phyloP scores from a whole-genome alignment of 2,888 invertebrate species.

The Stenurella melanura region DNA sequence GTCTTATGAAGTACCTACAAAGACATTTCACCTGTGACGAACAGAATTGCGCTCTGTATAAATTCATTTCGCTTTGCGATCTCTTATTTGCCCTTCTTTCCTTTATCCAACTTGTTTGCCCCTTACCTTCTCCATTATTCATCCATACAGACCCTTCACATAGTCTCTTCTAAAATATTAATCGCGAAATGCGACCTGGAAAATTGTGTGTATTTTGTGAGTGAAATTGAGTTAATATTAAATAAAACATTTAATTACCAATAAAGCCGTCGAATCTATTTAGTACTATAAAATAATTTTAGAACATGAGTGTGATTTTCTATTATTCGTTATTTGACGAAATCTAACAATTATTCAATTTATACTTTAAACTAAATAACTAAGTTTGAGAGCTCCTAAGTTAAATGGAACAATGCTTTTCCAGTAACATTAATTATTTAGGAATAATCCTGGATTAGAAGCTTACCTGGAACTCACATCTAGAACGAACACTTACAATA shows the following conservation, averaged over 20 bases:
- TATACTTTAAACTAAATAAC: too few relatives aligned
- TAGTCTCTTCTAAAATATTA: conserved; percentile 29
- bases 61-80: background rate
- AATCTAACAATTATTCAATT: too few relatives aligned
- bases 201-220: conserved; percentile 12
- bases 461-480: too few relatives aligned
- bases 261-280: background rate
- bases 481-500: too few relatives aligned
- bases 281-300: background rate
- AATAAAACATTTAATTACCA: conserved; percentile 23
- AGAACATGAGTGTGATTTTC: too few relatives aligned
- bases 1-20: background rate
- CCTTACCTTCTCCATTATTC: conserved; percentile 34
- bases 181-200: conserved; percentile 15
- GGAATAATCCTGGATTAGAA: too few relatives aligned
- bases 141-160: conserved; percentile 15
- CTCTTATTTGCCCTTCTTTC: conserved; percentile 25
- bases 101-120: conserved; percentile 23
- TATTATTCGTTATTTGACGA: too few relatives aligned
- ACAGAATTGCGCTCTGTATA: conserved; percentile 13
- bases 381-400: too few relatives aligned
- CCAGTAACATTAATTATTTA: too few relatives aligned
- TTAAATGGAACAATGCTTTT: too few relatives aligned
- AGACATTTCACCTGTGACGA: background rate
- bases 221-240: conserved; percentile 4